These are phyloP conservation scores for Theocolax elegans DNA, from an alignment of 1,140 invertebrate species.

Conservation along the genomic window DNA sequence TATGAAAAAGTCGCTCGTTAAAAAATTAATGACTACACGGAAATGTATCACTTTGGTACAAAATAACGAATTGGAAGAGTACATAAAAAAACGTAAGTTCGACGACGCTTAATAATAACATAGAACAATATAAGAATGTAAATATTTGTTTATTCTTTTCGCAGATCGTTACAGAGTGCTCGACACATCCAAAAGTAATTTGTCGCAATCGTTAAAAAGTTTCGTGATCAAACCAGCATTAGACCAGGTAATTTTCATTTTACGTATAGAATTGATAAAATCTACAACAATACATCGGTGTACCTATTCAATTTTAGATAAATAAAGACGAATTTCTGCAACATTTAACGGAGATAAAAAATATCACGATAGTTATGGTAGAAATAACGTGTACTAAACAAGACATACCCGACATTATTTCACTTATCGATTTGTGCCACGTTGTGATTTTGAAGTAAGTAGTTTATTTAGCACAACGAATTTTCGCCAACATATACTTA, in stretches of 20 bases:
- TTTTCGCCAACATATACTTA: not conserved
- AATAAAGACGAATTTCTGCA: constrained; percentile 55
- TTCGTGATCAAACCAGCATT: constrained; percentile 49
- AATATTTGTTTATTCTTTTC: not conserved
- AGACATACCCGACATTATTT: constrained; percentile 37
- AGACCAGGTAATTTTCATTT: constrained; percentile 34
- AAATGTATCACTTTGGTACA: not conserved
- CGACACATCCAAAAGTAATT: constrained; percentile 11
- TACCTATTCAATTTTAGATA: constrained; percentile 44
- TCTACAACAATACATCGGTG: not conserved
- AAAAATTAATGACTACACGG: no score
- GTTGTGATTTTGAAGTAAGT: constrained; percentile 43
- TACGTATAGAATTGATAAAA: not conserved
- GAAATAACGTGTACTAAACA: constrained; percentile 52
- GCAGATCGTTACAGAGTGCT: constrained; percentile 37
- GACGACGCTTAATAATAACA: no score
- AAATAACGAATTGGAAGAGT: not conserved
- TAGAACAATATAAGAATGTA: not conserved
- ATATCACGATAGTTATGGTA: constrained; percentile 59
- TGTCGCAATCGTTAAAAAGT: constrained; percentile 36
- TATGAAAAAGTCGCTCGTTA: not conserved
- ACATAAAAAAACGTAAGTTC: not conserved
- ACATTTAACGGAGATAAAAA: constrained; percentile 61
- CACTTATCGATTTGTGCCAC: constrained; percentile 42
- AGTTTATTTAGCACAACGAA: no score